Evolutionary conservation across 2,797 vertebrate genomes (phyloP).

Genomic region (Scyliorhinus canicula): DNA sequence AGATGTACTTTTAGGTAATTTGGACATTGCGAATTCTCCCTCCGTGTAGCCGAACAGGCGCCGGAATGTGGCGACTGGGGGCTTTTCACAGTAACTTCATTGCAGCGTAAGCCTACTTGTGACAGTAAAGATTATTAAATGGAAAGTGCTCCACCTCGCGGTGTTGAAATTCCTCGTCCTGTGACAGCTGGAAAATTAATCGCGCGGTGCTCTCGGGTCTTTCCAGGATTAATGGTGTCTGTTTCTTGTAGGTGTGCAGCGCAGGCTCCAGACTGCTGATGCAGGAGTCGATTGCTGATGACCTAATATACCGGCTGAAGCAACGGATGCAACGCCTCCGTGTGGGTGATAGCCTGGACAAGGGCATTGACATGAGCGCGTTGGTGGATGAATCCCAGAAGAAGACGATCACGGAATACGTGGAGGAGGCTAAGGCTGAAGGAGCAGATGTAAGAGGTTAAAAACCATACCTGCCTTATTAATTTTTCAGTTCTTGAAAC

Average conservation of each 20-base stretch:
- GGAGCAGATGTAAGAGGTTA: constrained; percentile 65
- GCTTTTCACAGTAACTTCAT: too few relatives aligned
- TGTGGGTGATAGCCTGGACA: constrained; percentile 49
- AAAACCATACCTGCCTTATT: neutral
- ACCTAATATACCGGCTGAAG: constrained; percentile 57
- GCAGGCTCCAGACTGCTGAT: constrained; percentile 60
- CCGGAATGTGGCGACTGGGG: too few relatives aligned
- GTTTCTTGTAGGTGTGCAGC: constrained; percentile 42
- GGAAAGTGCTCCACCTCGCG: neutral
- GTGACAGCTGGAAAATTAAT: neutral
- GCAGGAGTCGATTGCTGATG: constrained; percentile 67
- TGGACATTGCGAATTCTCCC: too few relatives aligned
- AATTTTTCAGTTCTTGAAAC: neutral
- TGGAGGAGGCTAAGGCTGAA: constrained; percentile 64
- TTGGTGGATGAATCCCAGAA: constrained; percentile 52
- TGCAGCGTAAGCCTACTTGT: too few relatives aligned
- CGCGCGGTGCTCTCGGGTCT: too few relatives aligned
- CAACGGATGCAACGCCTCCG: constrained; percentile 52
- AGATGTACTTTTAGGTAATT: too few relatives aligned
- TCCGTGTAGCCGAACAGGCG: too few relatives aligned
- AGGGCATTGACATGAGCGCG: constrained; percentile 51
- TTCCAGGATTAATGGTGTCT: neutral
- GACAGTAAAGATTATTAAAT: too few relatives aligned
- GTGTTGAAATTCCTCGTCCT: neutral
- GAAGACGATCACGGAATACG: constrained; percentile 48